Evolutionary conservation across 2,888 invertebrate genomes (phyloP), one percentile per base, ranked within the genome.

Genomic region (Drosophila greeni): DNA sequence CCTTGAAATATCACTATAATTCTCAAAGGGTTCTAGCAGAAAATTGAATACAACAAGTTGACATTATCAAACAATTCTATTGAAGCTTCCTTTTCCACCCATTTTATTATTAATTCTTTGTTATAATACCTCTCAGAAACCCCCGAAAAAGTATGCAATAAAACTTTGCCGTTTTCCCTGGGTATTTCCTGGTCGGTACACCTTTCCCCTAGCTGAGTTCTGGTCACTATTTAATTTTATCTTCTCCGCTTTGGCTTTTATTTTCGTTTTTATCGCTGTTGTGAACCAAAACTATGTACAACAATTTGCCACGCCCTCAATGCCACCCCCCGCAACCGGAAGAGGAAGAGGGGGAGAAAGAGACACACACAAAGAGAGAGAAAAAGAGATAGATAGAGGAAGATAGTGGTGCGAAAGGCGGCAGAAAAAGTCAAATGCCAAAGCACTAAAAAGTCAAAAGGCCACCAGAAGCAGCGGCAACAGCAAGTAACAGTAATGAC

Each of bases 151-250:
- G 23, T 23, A n/a, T 40, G 24, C 42, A 1, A 43, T 26, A 26
- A 43, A 26, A 18, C 3, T 3, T 18, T 29, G 7, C 11, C 12
- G 8, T 29, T 18, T 31, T 20, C 14, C 14, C 5, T 8, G 14
- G 45, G 45, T 45, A 45, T 45, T 45, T 5, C 18, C 14, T 2
- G 5, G 45, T 31, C 24, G 8, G 6, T 1, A 34, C 14, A 5
- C 9, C 6, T 18, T 7, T 18, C 26, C 6, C n/a, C 18, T 23
- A 16, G 33, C n/a, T 33, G 33, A 34, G 42, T 58, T 42, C 70
- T 39, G 74, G 81, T 60, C 75, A 79, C 78, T 79, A 78, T 83
- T 79, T 81, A 83, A 83, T 83, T 83, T 81, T 78, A 82, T 79
- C 76, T 61, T 45, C 61, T 72, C 39, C 68, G 72, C 58, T 78